These are phyloP conservation scores for Beroe forskalii DNA, from an alignment of 37 sponge, comb jelly and placozoan species.

Conservation along the genomic window DNA sequence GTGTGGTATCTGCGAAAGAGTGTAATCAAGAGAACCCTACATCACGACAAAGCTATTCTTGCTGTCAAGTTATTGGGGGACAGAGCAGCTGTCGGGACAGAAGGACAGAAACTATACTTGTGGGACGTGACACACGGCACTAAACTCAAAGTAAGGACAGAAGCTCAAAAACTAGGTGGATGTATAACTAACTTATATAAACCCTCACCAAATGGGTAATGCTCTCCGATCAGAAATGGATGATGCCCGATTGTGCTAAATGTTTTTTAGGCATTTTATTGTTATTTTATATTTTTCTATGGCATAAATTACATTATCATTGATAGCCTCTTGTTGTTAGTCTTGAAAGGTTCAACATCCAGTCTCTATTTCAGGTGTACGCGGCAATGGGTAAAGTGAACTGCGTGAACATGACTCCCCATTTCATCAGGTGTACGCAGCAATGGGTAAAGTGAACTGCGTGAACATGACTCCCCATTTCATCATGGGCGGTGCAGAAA, in stretches of 20 bases:
- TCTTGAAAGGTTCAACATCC: too few relatives aligned
- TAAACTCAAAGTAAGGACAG: slow-evolving; percentile 2
- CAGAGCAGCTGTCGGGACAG: slow-evolving; percentile 50
- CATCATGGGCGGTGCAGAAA: slow-evolving; percentile 40
- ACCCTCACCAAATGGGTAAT: too few relatives aligned
- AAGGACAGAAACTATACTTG: neutral
- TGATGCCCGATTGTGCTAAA: too few relatives aligned
- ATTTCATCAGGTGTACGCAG: neutral
- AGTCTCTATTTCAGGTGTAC: too few relatives aligned
- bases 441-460: slow-evolving; percentile 20
- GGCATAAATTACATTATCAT: too few relatives aligned
- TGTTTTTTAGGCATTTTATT: too few relatives aligned
- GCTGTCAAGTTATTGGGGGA: slow-evolving; percentile 4
- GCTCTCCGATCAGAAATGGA: too few relatives aligned
- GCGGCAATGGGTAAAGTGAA: neutral
- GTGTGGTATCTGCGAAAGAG: slow-evolving; percentile 38
- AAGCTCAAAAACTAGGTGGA: too few relatives aligned
- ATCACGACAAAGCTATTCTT: neutral
- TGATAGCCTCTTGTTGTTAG: too few relatives aligned
- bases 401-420: slow-evolving; percentile 37
- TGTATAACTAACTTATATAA: too few relatives aligned
- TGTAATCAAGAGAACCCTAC: slow-evolving; percentile 31
- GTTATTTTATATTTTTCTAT: too few relatives aligned
- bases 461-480: slow-evolving; percentile 26
- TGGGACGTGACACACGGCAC: slow-evolving; percentile 23